These are phyloP conservation scores for Disparrhopalites patrizii DNA, from an alignment of 2,888 invertebrate genomes.

Conservation along the genomic window DNA sequence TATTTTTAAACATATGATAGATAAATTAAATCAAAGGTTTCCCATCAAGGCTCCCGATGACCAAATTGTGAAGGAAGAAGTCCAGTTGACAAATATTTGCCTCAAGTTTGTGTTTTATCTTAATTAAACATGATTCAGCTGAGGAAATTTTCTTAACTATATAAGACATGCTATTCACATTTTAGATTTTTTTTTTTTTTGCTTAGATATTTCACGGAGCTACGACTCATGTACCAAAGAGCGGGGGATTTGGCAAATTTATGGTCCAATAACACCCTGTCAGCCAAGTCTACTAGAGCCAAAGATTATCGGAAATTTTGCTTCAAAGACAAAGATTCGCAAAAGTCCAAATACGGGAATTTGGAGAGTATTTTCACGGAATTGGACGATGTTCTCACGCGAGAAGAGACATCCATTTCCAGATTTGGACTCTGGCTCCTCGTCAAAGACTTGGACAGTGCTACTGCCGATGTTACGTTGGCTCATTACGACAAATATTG, in stretches of 20 bases:
- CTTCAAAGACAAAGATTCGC: background rate
- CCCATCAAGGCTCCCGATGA: background rate
- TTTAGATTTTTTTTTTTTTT: too few relatives aligned
- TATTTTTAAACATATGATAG: background rate
- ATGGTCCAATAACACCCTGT: constrained; percentile 40
- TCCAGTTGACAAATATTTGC: constrained; percentile 6
- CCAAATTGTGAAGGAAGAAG: constrained; percentile 24
- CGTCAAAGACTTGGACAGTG: constrained; percentile 31
- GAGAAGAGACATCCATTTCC: constrained; percentile 34
- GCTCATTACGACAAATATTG: constrained; percentile 41
- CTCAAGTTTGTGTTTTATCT: background rate
- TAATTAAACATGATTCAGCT: background rate
- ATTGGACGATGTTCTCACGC: constrained; percentile 20
- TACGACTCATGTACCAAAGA: constrained; percentile 34
- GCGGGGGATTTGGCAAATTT: constrained; percentile 38
- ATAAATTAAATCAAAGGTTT: background rate
- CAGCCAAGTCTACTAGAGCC: constrained; percentile 33
- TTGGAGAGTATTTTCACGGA: constrained; percentile 18
- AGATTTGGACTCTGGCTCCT: constrained; percentile 44
- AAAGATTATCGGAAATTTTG: background rate
- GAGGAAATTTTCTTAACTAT: background rate
- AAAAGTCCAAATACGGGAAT: background rate
- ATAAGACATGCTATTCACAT: too few relatives aligned
- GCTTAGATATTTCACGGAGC: constrained; percentile 1
- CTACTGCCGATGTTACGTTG: constrained; percentile 35